These are phyloP conservation scores for Burhinus oedicnemus DNA, from an alignment of 2,113 vertebrate species.

Conservation along the genomic window DNA sequence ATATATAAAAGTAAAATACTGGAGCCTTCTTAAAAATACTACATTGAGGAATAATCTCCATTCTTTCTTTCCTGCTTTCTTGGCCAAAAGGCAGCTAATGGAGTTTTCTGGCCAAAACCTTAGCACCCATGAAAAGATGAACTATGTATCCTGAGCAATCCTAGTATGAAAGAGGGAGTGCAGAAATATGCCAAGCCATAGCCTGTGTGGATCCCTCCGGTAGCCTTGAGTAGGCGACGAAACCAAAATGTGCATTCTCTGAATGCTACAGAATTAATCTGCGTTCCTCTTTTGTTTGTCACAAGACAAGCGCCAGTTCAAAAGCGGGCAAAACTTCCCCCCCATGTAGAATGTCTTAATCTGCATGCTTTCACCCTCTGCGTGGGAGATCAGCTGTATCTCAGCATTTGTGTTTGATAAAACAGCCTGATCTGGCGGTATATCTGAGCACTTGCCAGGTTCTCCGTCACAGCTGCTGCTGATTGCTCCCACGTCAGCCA, in stretches of 20 bases:
- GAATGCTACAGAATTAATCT: not conserved
- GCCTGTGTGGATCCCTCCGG: fast-evolving
- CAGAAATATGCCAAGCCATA: not conserved
- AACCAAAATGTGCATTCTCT: not conserved
- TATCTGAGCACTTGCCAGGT: not conserved
- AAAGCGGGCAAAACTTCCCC: not conserved
- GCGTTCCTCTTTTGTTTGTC: not conserved
- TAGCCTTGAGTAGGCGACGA: not conserved
- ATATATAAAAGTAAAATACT: not conserved
- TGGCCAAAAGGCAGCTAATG: not conserved
- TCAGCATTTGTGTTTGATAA: not conserved
- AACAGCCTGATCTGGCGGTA: not conserved
- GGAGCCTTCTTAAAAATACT: not conserved
- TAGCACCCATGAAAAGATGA: not conserved
- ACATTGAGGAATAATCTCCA: not conserved
- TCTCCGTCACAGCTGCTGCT: not conserved
- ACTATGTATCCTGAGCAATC: not conserved
- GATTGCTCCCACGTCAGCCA: not conserved
- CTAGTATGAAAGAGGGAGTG: not conserved
- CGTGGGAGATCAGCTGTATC: not conserved
- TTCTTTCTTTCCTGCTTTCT: not conserved
- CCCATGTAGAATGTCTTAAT: not conserved
- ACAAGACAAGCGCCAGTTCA: not conserved
- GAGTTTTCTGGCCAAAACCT: not conserved
- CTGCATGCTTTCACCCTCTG: not conserved